Evolutionary conservation across 2,888 invertebrate species (phyloP), one percentile per base, ranked within the genome.

Genomic region (Apoderus coryli): DNA sequence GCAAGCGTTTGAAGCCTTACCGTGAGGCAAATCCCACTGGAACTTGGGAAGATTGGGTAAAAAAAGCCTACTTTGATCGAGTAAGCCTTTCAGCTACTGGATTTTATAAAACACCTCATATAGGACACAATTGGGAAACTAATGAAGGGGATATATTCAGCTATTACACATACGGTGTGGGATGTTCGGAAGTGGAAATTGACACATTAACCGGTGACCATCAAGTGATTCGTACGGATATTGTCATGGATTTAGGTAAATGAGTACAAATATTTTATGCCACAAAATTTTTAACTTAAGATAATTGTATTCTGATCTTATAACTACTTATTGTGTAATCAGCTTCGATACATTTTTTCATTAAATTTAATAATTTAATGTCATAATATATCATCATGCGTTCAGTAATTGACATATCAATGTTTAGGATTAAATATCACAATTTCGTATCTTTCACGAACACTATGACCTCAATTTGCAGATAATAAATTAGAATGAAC

Each of bases 201-300:
- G 92, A 93, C 57, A 89, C 89, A 44, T 64, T 93, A 2, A 92
- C 90, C 13, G 93, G 93, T 4, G 92, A 93, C 50, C 90, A 93
- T 57, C 75, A 78, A 61, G 77, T 92, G 2, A 56, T 88, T 16
- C 68, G 80, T 47, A 80, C 85, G 1, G 90, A 95, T 48, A 92
- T 95, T 44, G 90, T 95, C 0, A 93, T 95, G 93, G 95, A 95
- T 61, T 67, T 95, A 42, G 93, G 54, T 50, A 42, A 33, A 24
- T 25, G n/a, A n/a, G n/a, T n/a, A n/a, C n/a, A n/a, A n/a, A n/a
- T n/a, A n/a, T n/a, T n/a, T n/a, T n/a, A n/a, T n/a, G n/a, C n/a
- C n/a, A n/a, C n/a, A n/a, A n/a, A n/a, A n/a, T n/a, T n/a, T n/a
- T n/a, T n/a, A n/a, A n/a, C n/a, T n/a, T n/a, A n/a, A n/a, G n/a